Evolutionary conservation across 2,888 invertebrate genomes (phyloP), one percentile per base, ranked within the genome.

Genomic region (Trissolcus japonicus): DNA sequence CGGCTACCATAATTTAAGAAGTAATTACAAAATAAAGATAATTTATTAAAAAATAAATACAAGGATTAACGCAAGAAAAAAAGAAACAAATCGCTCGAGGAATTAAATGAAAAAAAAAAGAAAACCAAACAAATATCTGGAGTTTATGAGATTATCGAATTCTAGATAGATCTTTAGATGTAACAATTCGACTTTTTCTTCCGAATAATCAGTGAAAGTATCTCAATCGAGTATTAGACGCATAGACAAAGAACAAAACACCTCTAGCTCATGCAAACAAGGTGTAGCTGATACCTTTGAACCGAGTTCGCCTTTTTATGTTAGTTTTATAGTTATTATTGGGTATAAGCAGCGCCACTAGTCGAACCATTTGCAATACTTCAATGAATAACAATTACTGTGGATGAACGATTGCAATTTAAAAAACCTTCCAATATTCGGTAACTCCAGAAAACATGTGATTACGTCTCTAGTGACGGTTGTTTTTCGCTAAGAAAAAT

Each of bases 151-250:
- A 74, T 66, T 71, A 73, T 76, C 76, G 65, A 79, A 79, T 73
- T 68, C 53, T 71, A 78, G 61, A 43, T 79, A 79, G 76, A 73
- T 51, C 46, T 25, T 73, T 76, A 79, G 76, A 68, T 65, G 59
- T 75, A 75, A 72, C 19, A 57, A 79, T 76, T 79, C 71, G 73
- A 76, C 69, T 69, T 66, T 76, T 79, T 79, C 71, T 71, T 79
- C 69, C 80, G 72, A 71, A 79, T 79, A 63, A 76, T 80, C 79
- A 76, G 78, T 79, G 81, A 81, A 81, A 80, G 81, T 81, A 81
- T 76, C 56, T 68, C 79, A 78, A 78, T 69, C 65, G 75, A 81
- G 66, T 69, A 66, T 63, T 73, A 78, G 73, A 57, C 48, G 54
- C 68, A 60, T 79, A 78, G 74, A 65, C 56, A 72, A 61, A 66